Evolutionary conservation across 2,888 invertebrate genomes (phyloP).

Genomic region (Halictus ligatus): DNA sequence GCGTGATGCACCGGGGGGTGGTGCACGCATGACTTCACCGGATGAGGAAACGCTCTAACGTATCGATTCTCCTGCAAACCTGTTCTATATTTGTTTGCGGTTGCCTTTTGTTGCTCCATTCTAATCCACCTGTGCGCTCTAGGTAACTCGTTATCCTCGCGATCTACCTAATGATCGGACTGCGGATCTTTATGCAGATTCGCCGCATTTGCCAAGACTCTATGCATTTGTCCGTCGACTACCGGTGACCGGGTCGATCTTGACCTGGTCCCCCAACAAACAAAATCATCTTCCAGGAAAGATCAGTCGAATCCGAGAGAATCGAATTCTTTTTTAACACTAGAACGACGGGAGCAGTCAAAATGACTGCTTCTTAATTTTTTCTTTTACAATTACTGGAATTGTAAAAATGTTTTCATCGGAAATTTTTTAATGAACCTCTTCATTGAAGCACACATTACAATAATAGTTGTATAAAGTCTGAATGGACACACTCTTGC

Average conservation of each 20-base stretch:
- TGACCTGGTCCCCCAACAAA: background rate
- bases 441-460: too few relatives aligned
- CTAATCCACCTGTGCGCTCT: background rate
- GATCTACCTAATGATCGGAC: constrained; percentile 2
- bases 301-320: background rate
- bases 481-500: too few relatives aligned
- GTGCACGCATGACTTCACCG: constrained; percentile 31
- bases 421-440: too few relatives aligned
- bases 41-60: constrained; percentile 37
- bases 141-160: background rate
- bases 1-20: background rate
- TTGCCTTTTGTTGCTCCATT: background rate
- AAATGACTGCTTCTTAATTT: too few relatives aligned
- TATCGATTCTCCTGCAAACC: constrained; percentile 37
- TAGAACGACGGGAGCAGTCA: too few relatives aligned
- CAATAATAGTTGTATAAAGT: too few relatives aligned
- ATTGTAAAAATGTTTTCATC: too few relatives aligned
- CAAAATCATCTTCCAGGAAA: too few relatives aligned
- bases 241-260: background rate
- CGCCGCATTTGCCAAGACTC: background rate
- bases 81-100: constrained; percentile 25
- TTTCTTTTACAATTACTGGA: too few relatives aligned
- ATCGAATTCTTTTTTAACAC: too few relatives aligned
- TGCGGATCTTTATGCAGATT: constrained; percentile 10
- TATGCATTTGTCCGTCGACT: background rate